Percentiles rank a stretch among this genome's conserved stretches.
phyloP scores from a whole-genome alignment of 2,113 vertebrate genomes.

The Circaetus gallicus region DNA sequence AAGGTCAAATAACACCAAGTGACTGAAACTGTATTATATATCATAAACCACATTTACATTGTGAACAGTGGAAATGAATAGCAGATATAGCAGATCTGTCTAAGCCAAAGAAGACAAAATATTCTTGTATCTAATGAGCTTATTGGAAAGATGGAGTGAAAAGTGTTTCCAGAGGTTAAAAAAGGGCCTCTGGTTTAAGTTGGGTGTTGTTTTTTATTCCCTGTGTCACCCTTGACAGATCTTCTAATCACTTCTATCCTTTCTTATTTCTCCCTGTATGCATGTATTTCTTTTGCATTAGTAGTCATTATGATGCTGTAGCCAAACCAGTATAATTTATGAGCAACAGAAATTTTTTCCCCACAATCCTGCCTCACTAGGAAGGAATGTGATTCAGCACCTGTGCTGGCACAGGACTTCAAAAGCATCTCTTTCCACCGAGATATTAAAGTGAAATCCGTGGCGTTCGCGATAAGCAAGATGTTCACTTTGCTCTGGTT shows the following conservation, averaged over 20 bases:
- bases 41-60: neutral
- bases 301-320: neutral
- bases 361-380: neutral
- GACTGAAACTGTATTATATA: neutral
- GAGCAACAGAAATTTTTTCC: neutral
- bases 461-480: neutral
- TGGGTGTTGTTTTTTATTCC: neutral
- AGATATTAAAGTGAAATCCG: neutral
- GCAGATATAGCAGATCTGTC: neutral
- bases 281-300: neutral
- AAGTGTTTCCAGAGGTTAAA: neutral
- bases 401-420: neutral
- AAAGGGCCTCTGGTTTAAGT: neutral
- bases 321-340: neutral
- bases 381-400: neutral
- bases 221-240: neutral
- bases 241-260: neutral
- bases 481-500: accelerated
- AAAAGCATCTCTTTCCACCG: neutral
- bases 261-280: neutral
- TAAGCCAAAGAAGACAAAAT: neutral
- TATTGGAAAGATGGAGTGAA: neutral
- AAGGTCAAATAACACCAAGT: neutral
- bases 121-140: neutral
- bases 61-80: neutral